These are phyloP conservation scores for Endomychus coccineus DNA, from an alignment of 2,888 invertebrate species.

Conservation along the genomic window DNA sequence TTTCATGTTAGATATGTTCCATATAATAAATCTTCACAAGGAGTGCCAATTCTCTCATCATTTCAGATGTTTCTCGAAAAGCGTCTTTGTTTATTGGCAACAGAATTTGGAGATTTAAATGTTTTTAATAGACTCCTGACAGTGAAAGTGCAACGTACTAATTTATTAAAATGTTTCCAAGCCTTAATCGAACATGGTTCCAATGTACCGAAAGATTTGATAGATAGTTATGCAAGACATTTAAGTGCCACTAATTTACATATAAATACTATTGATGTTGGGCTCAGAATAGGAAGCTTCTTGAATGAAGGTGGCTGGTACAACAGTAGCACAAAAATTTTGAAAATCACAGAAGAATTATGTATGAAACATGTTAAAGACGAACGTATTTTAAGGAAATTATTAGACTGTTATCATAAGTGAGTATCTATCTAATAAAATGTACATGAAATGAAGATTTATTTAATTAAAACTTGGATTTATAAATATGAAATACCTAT, in stretches of 20 bases:
- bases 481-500: too few relatives aligned
- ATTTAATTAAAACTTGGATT: too few relatives aligned
- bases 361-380: slow-evolving; percentile 27
- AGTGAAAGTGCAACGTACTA: slow-evolving; percentile 58
- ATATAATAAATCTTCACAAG: too few relatives aligned
- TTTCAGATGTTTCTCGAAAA: slow-evolving; percentile 66
- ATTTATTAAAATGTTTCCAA: slow-evolving; percentile 67
- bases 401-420: slow-evolving; percentile 82
- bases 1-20: too few relatives aligned
- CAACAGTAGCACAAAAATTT: slow-evolving; percentile 64
- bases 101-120: slow-evolving; percentile 63
- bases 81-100: slow-evolving; percentile 57
- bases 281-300: slow-evolving; percentile 56
- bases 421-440: slow-evolving; percentile 42
- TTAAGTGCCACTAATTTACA: slow-evolving; percentile 15
- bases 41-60: slow-evolving; percentile 5
- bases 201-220: slow-evolving; percentile 36
- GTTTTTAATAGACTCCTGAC: slow-evolving; percentile 63
- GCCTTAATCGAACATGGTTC: slow-evolving; percentile 42
- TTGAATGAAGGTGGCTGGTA: slow-evolving; percentile 87
- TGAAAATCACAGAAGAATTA: slow-evolving; percentile 60
- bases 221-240: slow-evolving; percentile 30
- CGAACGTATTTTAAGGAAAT: slow-evolving; percentile 53
- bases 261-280: slow-evolving; percentile 31
- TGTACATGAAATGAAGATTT: too few relatives aligned